Base-by-base conservation (phyloP, 2,888 invertebrate species). In the Xestia xanthographa region DNA sequence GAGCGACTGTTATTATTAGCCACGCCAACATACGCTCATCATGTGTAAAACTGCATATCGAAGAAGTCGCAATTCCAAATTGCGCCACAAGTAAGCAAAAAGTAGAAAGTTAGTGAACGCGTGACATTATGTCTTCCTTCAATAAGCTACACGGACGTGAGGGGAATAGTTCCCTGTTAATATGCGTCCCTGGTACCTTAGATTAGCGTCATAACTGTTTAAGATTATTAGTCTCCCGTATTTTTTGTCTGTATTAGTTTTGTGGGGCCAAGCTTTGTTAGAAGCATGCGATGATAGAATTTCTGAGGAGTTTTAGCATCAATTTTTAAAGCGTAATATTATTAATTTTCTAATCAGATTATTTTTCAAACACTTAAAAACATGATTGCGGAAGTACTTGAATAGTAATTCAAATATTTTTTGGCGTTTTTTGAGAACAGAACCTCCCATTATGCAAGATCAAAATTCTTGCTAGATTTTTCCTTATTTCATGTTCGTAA, bases 51-150 rank as follows among this genome's bases (percentile, higher is more conserved):
- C 22, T 50, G 8, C 20, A 50, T 50, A 9, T 20, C 22, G 22
- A 22, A 53, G n/a, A n/a, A n/a, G 2, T 58, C 26, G 8, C 29
- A 26, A n/a, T 11, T n/a, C 17, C 4, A 5, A n/a, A n/a, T n/a
- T n/a, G 26, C 72, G 65, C 69, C n/a, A 66, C 56, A 83, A 79
- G 79, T 80, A 75, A 80, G 86, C 80, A 87, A 86, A 87, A 86
- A 72, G 71, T 63, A 72, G 58, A 75, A 87, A 85, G 73, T 85
- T 87, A 68, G 26, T 66, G 43, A 56, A 75, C 77, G 75, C 82
- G 87, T 87, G 88, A 86, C 85, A 88, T 86, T 88, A 77, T 89
- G 88, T 89, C 85, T 89, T 86, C 86, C 91, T 90, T 89, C 90
- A 91, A 90, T 91, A 91, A 89, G 86, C 89, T 77, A 77, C 77